Percentiles rank a stretch among this genome's conserved stretches.
Evolutionary conservation across 2,113 vertebrate species (phyloP).

Genomic region (Cettia cetti): DNA sequence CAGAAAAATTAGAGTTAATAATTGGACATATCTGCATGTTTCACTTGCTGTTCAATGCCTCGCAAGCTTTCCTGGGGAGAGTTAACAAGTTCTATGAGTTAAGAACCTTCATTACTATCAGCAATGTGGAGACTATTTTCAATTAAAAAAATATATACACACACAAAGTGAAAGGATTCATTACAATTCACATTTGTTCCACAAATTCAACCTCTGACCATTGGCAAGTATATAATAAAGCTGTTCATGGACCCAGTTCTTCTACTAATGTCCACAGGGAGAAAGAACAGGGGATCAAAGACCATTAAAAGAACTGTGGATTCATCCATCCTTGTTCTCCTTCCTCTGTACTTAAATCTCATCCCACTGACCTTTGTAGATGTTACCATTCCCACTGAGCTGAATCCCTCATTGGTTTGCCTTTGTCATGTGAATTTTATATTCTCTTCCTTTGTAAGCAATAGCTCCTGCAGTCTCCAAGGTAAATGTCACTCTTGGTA

Average conservation of each 20-base stretch:
- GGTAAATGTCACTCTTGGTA: not conserved
- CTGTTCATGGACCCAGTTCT: not conserved
- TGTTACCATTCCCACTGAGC: not conserved
- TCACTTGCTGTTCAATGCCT: not conserved
- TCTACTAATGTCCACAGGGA: not conserved
- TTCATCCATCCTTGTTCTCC: not conserved
- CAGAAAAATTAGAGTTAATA: not conserved
- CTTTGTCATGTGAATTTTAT: not conserved
- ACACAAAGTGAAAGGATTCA: not conserved
- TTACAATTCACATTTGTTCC: not conserved
- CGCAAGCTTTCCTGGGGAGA: not conserved
- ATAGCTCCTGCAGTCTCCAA: not conserved
- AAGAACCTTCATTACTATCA: not conserved
- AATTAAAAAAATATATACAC: not conserved
- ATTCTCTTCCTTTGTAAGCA: not conserved
- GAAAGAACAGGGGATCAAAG: not conserved
- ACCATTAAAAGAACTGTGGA: not conserved
- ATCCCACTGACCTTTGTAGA: not conserved
- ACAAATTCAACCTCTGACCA: not conserved
- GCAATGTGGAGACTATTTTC: not conserved
- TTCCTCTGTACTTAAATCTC: not conserved
- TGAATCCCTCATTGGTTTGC: not conserved
- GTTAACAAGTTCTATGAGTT: not conserved
- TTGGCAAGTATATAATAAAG: not conserved
- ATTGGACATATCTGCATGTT: not conserved